Percentiles rank a stretch among this genome's conserved stretches.
These are phyloP conservation scores for Psilanteris sp. DNA, from an alignment of 1,140 invertebrate species.

Conservation along the genomic window DNA sequence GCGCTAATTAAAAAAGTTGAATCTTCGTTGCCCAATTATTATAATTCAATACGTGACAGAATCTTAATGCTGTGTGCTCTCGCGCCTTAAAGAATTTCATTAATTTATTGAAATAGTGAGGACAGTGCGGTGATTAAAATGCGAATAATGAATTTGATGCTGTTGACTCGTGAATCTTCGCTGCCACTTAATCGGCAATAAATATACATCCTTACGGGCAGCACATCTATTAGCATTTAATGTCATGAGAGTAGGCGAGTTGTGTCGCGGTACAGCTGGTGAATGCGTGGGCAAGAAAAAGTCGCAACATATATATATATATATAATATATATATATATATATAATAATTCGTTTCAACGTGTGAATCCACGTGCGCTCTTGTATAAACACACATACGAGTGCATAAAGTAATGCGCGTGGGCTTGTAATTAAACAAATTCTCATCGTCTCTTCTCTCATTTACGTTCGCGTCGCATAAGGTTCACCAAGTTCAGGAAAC, in stretches of 20 bases:
- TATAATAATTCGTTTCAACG: no score
- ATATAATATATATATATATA: no score
- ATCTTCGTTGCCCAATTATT: constrained; percentile 28
- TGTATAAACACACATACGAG: no score
- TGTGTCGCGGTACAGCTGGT: constrained; percentile 54
- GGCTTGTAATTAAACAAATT: constrained; percentile 66
- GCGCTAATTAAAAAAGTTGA: background rate
- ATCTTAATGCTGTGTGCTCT: constrained; percentile 10
- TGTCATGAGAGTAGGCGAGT: constrained; percentile 62
- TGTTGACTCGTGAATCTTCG: constrained; percentile 51
- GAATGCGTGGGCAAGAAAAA: constrained; percentile 59
- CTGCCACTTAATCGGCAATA: constrained; percentile 68
- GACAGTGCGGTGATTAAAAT: constrained; percentile 52
- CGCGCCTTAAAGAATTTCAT: constrained; percentile 44
- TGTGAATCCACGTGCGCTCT: no score
- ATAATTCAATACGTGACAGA: constrained; percentile 22
- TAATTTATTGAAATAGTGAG: constrained; percentile 48
- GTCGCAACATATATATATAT: constrained; percentile 44
- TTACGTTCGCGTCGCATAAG: constrained; percentile 33
- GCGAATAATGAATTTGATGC: constrained; percentile 58
- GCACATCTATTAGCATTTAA: constrained; percentile 68
- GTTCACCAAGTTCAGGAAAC: constrained; percentile 51
- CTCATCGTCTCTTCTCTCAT: constrained; percentile 60
- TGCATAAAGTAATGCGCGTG: constrained; percentile 46
- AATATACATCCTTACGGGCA: constrained; percentile 61